These are phyloP conservation scores for Drosophila truncata DNA, from an alignment of 1,140 invertebrate genomes.

Conservation along the genomic window DNA sequence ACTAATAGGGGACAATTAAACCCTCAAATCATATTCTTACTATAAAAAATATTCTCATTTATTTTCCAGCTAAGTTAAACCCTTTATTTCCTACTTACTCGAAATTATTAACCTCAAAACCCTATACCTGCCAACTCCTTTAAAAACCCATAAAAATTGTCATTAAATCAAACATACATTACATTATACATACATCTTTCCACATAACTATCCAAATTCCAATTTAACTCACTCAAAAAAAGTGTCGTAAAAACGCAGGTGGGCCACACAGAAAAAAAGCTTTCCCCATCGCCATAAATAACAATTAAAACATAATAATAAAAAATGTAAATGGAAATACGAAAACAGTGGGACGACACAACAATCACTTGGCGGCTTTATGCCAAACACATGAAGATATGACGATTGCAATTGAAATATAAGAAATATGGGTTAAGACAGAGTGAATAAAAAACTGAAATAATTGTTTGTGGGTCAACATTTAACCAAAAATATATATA, in stretches of 20 bases:
- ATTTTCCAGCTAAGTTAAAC: background rate
- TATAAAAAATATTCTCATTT: no score
- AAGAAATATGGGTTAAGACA: conserved; percentile 33
- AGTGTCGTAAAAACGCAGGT: conserved; percentile 41
- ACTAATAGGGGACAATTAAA: no score
- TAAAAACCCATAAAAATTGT: background rate
- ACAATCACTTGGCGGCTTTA: conserved; percentile 35
- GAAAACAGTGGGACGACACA: conserved; percentile 41
- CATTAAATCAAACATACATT: conserved; percentile 2
- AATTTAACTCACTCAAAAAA: conserved; percentile 22
- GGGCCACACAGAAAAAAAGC: conserved; percentile 30
- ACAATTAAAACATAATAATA: conserved; percentile 53
- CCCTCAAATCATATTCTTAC: no score
- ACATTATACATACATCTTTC: conserved; percentile 7
- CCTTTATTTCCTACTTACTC: background rate
- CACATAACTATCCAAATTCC: conserved; percentile 27
- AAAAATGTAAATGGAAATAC: conserved; percentile 46
- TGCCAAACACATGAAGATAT: conserved; percentile 19
- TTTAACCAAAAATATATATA: conserved; percentile 10
- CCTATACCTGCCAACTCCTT: background rate
- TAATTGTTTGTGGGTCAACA: conserved; percentile 18
- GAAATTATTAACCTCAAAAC: background rate
- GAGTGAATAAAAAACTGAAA: conserved; percentile 3
- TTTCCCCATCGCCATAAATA: conserved; percentile 54
- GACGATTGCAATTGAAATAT: conserved; percentile 33